Evolutionary conservation across 2,888 invertebrate genomes (phyloP), one percentile per base, ranked within the genome.

Genomic region (Ectobius pallidus): DNA sequence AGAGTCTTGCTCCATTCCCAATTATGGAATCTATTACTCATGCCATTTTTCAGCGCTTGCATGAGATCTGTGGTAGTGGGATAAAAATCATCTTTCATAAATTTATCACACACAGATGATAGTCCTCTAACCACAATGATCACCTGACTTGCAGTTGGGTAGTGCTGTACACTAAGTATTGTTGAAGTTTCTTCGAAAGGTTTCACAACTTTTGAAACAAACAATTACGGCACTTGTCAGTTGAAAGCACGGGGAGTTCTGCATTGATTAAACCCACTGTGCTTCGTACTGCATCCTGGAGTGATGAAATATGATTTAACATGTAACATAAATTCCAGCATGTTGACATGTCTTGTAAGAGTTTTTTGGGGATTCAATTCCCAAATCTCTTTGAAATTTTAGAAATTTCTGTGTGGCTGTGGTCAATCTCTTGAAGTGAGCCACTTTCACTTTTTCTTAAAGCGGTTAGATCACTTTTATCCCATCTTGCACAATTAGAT

Each of bases 311-410:
- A n/a, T n/a, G n/a, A n/a, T 55, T 1, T 69, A 3, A 75, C 75
- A 11, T 74, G 63, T 63, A 46, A 74, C n/a, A 74, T 76, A 75
- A 77, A 63, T 78, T 78, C 77, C 77, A 79, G 25, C 78, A 46
- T 1, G 77, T 79, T 6, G 73, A 67, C 16, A 73, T 71, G 39
- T 73, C 74, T 77, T 79, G 78, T 2, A 16, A 75, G 1, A 80
- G 68, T 3, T 77, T 74, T 67, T 77, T 77, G 7, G 77, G 75
- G 14, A 6, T 67, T 70, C 27, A 27, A 6, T n/a, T 58, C 69
- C 69, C 30, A 69, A 58, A 34, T 71, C 34, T 46, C 52, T 20
- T 44, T 76, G 76, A 27, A 61, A 62, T 27, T 69, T 61, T 22
- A 25, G 7, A 20, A 75, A 63, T 27, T 69, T 68, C 42, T 73